Evolutionary conservation across 2,888 invertebrate genomes (phyloP).

Genomic region (Stenoptilia bipunctidactyla): DNA sequence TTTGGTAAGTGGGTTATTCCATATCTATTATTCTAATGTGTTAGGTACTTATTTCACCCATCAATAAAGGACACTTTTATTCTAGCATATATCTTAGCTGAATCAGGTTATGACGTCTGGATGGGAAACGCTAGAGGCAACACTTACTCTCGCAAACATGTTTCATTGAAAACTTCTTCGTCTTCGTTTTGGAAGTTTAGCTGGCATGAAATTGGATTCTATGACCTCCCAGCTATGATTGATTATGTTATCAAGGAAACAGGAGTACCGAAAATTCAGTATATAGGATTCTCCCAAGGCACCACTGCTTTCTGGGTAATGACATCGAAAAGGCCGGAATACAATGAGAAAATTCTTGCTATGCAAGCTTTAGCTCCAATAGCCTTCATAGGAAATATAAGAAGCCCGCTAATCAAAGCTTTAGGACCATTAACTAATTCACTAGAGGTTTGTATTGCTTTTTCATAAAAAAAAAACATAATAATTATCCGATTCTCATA

Average conservation of each 20-base stretch:
- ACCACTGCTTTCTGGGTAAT: slow-evolving; percentile 74
- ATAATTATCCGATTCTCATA: no score
- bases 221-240: slow-evolving; percentile 82
- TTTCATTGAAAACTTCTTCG: slow-evolving; percentile 36
- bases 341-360: slow-evolving; percentile 69
- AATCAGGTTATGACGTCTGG: slow-evolving; percentile 84
- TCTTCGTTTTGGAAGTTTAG: slow-evolving; percentile 67
- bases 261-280: slow-evolving; percentile 69
- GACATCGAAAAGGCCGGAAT: slow-evolving; percentile 67
- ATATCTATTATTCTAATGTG: no score
- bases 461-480: no score
- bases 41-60: no score
- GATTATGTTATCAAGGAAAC: slow-evolving; percentile 73
- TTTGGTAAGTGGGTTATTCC: slow-evolving; percentile 49
- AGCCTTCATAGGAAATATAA: slow-evolving; percentile 58
- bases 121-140: slow-evolving; percentile 89
- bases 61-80: slow-evolving; percentile 5
- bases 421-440: slow-evolving; percentile 54
- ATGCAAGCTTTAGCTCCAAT: slow-evolving; percentile 75
- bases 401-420: slow-evolving; percentile 57
- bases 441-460: slow-evolving; percentile 61
- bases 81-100: slow-evolving; percentile 77
- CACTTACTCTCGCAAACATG: slow-evolving; percentile 77
- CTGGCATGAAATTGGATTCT: slow-evolving; percentile 82
- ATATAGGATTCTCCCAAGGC: slow-evolving; percentile 82